Evolutionary conservation across 2,888 invertebrate genomes (phyloP), one percentile per base, ranked within the genome.

Genomic region (Dicyrtomina minuta): DNA sequence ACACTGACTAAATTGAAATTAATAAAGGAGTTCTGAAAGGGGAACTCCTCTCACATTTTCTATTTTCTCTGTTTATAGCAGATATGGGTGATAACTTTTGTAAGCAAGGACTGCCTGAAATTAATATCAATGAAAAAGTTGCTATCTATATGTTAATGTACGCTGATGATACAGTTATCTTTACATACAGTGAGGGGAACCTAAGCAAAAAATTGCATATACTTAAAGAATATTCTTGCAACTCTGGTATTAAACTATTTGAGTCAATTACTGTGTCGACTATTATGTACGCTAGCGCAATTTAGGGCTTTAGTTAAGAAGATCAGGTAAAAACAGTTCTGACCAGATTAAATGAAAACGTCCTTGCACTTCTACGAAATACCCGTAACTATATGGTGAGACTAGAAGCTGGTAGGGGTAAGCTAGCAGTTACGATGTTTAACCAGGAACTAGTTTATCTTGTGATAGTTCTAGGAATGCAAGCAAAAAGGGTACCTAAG

Each of bases 191-290:
- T 26, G 10, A 13, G 22, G 20, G n/a, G 2, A 24, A 26, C 27
- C n/a, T 55, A 55, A 10, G n/a, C 10, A 26, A 24, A 2, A 55
- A 55, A 55, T 12, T 55, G 3, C 3, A 22, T 2, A 20, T 27
- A 4, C 55, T 55, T 10, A 20, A 55, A 26, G 10, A 22, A 3
- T 55, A 55, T 26, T 55, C 10, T 17, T 17, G 17, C 1, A 20
- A 1, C 22, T 49, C 22, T n/a, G 8, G 5, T 2, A 24, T 12
- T n/a, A n/a, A n/a, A n/a, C n/a, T n/a, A n/a, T n/a, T n/a, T n/a
- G n/a, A n/a, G n/a, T n/a, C n/a, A n/a, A 55, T 55, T 2, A 55
- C 12, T 15, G 27, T 55, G 55, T 24, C 55, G 13, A 55, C 55
- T 3, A 24, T 55, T 12, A 26, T 55, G 24, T 55, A 55, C 26